Percentiles rank a stretch among this genome's conserved stretches.
Evolutionary conservation across 37 sponge, comb jelly and placozoan species (phyloP).

Genomic region (Geodia barretti): DNA sequence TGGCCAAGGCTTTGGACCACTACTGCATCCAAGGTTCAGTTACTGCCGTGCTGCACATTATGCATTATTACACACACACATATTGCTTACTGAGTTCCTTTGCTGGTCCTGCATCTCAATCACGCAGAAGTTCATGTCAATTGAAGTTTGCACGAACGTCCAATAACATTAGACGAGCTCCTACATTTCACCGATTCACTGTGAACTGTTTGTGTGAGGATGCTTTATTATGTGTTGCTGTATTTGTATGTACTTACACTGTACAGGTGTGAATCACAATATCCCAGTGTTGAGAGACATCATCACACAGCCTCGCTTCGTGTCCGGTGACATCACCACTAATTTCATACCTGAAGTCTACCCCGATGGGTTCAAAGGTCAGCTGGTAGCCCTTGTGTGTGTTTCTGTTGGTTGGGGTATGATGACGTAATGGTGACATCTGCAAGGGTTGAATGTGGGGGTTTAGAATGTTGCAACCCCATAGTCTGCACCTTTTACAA

Average conservation of each 20-base stretch:
- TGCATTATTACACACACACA: too few relatives aligned
- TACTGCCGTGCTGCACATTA: too few relatives aligned
- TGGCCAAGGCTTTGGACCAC: slow-evolving; percentile 91
- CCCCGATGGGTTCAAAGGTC: slow-evolving; percentile 90
- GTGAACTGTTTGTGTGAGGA: background rate
- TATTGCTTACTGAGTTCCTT: too few relatives aligned
- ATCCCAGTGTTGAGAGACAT: slow-evolving; percentile 85
- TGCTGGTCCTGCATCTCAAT: too few relatives aligned
- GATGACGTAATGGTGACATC: too few relatives aligned
- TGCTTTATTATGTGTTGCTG: background rate
- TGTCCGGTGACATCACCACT: slow-evolving; percentile 85
- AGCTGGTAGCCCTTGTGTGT: background rate
- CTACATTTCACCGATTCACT: too few relatives aligned
- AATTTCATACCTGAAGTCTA: slow-evolving; percentile 90
- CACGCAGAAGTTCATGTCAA: too few relatives aligned
- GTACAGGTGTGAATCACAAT: slow-evolving; percentile 87
- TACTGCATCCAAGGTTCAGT: slow-evolving; percentile 89
- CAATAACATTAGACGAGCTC: too few relatives aligned
- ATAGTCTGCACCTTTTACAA: too few relatives aligned
- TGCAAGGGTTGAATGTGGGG: too few relatives aligned
- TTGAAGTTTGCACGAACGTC: too few relatives aligned
- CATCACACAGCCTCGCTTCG: slow-evolving; percentile 77
- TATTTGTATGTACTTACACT: background rate
- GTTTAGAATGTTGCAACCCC: too few relatives aligned
- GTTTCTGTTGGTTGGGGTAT: background rate